Conservation (phyloP, 2,888 invertebrate species). For the Tribolium freemani region DNA sequence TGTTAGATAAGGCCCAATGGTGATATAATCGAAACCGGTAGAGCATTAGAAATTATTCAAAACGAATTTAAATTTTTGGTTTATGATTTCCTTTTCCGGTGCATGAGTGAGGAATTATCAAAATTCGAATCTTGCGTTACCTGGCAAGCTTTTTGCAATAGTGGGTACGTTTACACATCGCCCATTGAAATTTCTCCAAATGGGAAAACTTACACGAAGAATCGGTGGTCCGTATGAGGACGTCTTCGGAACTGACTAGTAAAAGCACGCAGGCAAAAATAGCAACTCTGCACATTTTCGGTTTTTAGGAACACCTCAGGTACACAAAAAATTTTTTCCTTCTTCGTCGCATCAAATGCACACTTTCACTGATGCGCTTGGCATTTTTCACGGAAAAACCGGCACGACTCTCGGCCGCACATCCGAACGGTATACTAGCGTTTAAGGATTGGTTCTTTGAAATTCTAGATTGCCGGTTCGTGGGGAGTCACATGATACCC, state of each 20-base stretch:
- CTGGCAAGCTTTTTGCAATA: not conserved
- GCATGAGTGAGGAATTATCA: not conserved
- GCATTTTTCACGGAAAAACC: constrained; percentile 28
- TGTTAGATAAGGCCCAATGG: not conserved
- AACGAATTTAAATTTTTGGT: not conserved
- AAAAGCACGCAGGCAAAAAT: constrained; percentile 16
- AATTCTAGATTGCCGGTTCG: constrained; percentile 33
- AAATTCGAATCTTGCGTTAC: not conserved
- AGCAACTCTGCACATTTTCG: constrained; percentile 21
- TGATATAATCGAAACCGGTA: not conserved
- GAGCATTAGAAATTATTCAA: not conserved
- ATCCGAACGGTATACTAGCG: constrained; percentile 16
- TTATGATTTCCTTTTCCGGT: not conserved
- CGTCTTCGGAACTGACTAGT: constrained; percentile 28
- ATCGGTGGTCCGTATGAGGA: constrained; percentile 22
- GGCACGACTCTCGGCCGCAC: constrained; percentile 19
- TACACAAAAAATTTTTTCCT: constrained; percentile 12
- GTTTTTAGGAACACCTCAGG: constrained; percentile 19
- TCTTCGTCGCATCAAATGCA: constrained; percentile 12
- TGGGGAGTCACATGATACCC: constrained; percentile 39
- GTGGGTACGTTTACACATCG: not conserved
- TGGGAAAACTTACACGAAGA: constrained; percentile 30
- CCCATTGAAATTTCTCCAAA: constrained; percentile 22
- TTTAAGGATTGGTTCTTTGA: constrained; percentile 35
- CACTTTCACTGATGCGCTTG: constrained; percentile 18